Conservation (phyloP, 2,888 invertebrate genomes). For the Aleiodes alternator region DNA sequence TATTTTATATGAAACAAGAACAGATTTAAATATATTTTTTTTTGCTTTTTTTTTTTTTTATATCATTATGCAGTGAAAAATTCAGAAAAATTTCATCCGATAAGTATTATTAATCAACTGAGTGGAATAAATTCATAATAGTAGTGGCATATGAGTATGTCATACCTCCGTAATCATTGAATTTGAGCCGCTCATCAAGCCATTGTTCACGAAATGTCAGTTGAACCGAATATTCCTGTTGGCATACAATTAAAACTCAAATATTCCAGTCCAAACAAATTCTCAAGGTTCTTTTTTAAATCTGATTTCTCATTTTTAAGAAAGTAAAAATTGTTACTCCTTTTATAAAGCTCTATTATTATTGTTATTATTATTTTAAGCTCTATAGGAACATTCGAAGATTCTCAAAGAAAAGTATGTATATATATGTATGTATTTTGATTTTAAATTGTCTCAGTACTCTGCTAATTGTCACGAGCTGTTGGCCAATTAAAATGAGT, state of each 20-base stretch:
- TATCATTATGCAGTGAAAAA: slow-evolving; percentile 10
- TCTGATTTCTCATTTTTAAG: background rate
- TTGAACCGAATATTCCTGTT: slow-evolving; percentile 98
- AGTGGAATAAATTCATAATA: background rate
- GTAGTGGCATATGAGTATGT: slow-evolving; percentile 2
- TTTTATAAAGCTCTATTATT: background rate
- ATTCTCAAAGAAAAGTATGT: slow-evolving; percentile 10
- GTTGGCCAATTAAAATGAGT: slow-evolving; percentile 37
- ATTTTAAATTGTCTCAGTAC: background rate
- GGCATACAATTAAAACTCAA: slow-evolving; percentile 67
- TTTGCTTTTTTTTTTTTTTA: background rate
- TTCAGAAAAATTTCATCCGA: slow-evolving; percentile 1
- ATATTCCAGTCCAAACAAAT: background rate
- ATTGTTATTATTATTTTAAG: background rate
- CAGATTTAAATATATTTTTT: background rate
- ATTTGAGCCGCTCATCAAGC: slow-evolving; percentile 94
- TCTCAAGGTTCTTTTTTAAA: background rate
- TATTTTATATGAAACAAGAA: slow-evolving; percentile 66
- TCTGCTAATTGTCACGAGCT: slow-evolving; percentile 33
- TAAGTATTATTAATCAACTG: background rate
- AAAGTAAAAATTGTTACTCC: background rate
- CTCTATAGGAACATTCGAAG: background rate
- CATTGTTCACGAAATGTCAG: slow-evolving; percentile 98
- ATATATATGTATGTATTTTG: background rate
- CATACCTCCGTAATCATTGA: slow-evolving; percentile 89